These are phyloP conservation scores for Perca fluviatilis DNA, from an alignment of 2,113 vertebrate genomes.

Conservation along the genomic window DNA sequence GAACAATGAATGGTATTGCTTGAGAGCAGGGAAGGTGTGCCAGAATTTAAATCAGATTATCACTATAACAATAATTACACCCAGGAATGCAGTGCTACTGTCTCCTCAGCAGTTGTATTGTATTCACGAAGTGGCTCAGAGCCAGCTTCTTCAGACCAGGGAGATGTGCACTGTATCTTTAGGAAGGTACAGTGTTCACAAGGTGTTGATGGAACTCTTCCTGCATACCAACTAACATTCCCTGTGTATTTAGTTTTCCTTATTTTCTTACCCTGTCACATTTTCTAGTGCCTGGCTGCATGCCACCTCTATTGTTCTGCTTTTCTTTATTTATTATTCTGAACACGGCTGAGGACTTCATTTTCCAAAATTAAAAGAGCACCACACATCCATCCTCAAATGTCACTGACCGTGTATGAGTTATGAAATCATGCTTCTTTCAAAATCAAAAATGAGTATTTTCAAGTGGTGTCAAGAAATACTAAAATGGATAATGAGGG, in stretches of 20 bases:
- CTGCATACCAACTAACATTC: background rate
- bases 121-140: constrained; percentile 40
- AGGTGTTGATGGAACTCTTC: constrained; percentile 40
- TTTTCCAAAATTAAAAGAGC: constrained; percentile 33
- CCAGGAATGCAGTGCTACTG: constrained; percentile 12
- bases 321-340: constrained; percentile 15
- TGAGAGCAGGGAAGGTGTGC: background rate
- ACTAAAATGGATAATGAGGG: constrained; percentile 28
- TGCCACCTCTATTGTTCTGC: constrained; percentile 5
- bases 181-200: constrained; percentile 29
- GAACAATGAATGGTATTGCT: background rate
- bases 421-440: background rate
- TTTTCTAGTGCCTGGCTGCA: constrained; percentile 1
- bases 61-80: constrained; percentile 40
- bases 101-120: constrained; percentile 16
- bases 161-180: constrained; percentile 6
- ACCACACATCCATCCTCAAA: background rate
- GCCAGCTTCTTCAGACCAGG: constrained; percentile 38
- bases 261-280: background rate
- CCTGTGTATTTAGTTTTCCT: constrained; percentile 9
- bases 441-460: background rate
- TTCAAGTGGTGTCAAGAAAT: background rate
- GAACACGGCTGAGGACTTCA: constrained; percentile 20
- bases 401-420: background rate
- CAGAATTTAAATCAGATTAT: constrained; percentile 58